Base-by-base conservation (phyloP, 92 coral and sea anemone genomes). In the Porites rus region DNA sequence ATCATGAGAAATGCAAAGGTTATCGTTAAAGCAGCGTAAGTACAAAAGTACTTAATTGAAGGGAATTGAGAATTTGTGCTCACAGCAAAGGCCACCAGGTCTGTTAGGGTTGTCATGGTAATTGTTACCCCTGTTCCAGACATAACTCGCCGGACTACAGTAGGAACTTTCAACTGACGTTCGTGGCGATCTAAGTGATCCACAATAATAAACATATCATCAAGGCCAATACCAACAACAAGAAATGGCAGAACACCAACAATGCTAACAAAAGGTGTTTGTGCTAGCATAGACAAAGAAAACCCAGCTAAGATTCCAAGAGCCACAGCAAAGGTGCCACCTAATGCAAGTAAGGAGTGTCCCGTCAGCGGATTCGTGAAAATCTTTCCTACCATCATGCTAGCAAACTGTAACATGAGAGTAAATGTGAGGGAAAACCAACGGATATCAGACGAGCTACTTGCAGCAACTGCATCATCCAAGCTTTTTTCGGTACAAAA, bases 171-270 rank as follows among this genome's bases (percentile, higher is more conserved):
- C 74, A 90, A 67, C 31, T 84, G 69, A 65, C 84, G 82, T 4
- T 87, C 79, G 76, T 93, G 86, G 54, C 85, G 88, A 77, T 93
- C 96, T 76, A 93, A 87, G 14, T 93, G 74, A 51, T 90, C 96
- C 51, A 90, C 22, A 68, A 93, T 90, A 9, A 95, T 95, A n/a
- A 94, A 94, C 93, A 94, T 90, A 28, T 94, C 98, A 78, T 94
- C 98, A 53, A 94, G 92, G 10, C 91, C 98, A 56, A 94, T 88
- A 19, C 98, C 98, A 11, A 92, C 85, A 5, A 92, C 89, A 5
- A 94, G 94, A 76, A 88, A 94, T 24, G 98, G 98, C 17, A 94
- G 90, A 7, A 94, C 93, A 77, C 96, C 96, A 25, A 90, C 93
- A 20, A 93, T 84, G 31, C 68, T 87, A 38, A 90, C 88, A 76